Evolutionary conservation across 2,797 vertebrate genomes (phyloP), one percentile per base, ranked within the genome.

Genomic region (Zonotrichia albicollis): DNA sequence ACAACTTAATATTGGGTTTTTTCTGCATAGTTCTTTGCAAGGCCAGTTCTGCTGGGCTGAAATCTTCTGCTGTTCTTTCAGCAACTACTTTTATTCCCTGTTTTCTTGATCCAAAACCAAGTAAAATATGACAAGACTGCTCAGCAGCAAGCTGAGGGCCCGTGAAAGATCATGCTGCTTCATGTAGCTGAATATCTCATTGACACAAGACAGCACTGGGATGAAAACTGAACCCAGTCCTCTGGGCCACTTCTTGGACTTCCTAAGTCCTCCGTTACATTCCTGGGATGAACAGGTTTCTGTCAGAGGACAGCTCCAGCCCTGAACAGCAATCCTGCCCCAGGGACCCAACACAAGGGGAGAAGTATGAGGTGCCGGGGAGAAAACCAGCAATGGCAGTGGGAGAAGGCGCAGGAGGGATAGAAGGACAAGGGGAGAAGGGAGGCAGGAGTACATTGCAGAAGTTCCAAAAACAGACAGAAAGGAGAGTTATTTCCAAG

Each of bases 1-100:
- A 55, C 14, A 65, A 53, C 6, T 53, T 34, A 36, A 45, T 61
- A 65, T 1, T 72, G 7, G 0, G 1, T 1, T 17, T 72, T 66
- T 48, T 14, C 55, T 5, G 8, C 6, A 23, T 25, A 8, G 7
- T 29, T 84, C 40, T 84, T 82, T 42, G 9, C 38, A 77, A 60
- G 23, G 26, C 12, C 25, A n/a, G 16, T 70, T 68, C 43, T 68
- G 3, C 30, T 64, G 29, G 13, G 25, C 21, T 61, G 46, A 70
- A 87, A 87, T 23, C 5, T 76, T 42, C 26, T 67, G 29, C 2
- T 0, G 1, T 57, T 87, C 57, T 80, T 85, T 54, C 87, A 67
- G 6, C 32, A 84, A 23, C 53, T 60, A 34, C 13, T 83, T 89
- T 55, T 45, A 48, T 67, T 83, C 5, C 14, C 13, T 11, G 20